These are phyloP conservation scores for Protomyctophum bolini DNA, from an alignment of 2,113 vertebrate species.

Conservation along the genomic window DNA sequence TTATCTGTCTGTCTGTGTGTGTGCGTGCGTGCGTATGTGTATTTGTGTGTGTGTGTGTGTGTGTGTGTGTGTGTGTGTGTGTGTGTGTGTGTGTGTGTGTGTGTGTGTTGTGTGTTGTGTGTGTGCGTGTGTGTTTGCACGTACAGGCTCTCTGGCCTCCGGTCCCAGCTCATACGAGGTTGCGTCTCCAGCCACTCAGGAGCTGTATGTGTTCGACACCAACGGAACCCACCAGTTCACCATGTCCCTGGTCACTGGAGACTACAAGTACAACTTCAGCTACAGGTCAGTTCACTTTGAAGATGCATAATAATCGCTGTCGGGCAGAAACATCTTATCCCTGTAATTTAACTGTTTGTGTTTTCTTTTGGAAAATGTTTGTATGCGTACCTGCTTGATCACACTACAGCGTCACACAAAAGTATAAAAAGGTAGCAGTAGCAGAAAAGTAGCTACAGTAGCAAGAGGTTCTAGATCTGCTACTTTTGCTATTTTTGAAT, in stretches of 20 bases:
- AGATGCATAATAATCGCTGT: neutral
- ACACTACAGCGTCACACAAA: no score
- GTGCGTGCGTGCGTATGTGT: no score
- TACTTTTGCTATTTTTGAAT: no score
- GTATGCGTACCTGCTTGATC: no score
- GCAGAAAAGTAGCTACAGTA: no score
- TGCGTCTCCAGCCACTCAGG: conserved; percentile 92
- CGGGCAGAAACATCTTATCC: no score
- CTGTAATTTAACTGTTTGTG: neutral
- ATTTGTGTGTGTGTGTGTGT: neutral
- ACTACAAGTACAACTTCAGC: conserved; percentile 98
- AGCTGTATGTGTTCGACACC: conserved; percentile 95
- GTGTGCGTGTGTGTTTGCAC: no score
- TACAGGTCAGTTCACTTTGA: conserved; percentile 75
- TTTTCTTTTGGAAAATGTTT: neutral
- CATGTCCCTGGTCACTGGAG: conserved; percentile 91
- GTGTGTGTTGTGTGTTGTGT: no score
- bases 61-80: neutral
- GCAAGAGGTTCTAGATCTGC: no score
- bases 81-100: neutral
- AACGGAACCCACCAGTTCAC: conserved; percentile 98
- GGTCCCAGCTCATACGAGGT: conserved; percentile 90
- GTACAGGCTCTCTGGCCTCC: conserved; percentile 67
- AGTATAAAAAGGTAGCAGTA: no score
- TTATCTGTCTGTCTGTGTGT: no score